phyloP scores from a whole-genome alignment of 2,113 vertebrate species.

The Leuciscus idus region DNA sequence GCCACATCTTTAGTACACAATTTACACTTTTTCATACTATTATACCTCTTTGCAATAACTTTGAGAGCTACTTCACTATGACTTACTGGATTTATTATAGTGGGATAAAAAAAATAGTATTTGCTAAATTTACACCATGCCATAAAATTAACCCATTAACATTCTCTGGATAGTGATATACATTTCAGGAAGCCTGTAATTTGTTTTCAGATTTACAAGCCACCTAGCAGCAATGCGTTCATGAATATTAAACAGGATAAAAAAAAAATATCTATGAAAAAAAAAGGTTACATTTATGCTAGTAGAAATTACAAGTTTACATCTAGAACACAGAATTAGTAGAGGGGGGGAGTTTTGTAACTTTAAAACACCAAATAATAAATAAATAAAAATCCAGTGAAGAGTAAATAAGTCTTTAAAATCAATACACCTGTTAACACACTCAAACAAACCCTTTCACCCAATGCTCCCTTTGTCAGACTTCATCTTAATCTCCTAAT shows the following conservation, averaged over 20 bases:
- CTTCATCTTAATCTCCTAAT: slow-evolving; percentile 9
- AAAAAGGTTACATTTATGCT: slow-evolving; percentile 4
- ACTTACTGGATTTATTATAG: slow-evolving; percentile 14
- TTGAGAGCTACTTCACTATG: not conserved
- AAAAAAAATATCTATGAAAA: not conserved
- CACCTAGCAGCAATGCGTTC: slow-evolving; percentile 1
- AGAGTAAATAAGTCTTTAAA: not conserved
- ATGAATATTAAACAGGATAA: slow-evolving; percentile 6
- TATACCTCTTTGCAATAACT: not conserved
- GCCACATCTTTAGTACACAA: slow-evolving; percentile 17
- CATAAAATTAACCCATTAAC: slow-evolving; percentile 16
- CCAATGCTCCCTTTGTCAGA: slow-evolving; percentile 22
- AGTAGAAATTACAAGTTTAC: slow-evolving; percentile 10
- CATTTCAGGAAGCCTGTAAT: not conserved
- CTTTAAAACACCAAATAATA: not conserved
- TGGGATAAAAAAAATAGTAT: slow-evolving; percentile 11
- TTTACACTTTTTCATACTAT: not conserved
- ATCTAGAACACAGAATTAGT: not conserved
- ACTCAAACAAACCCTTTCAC: not conserved
- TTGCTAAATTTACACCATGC: slow-evolving; percentile 36
- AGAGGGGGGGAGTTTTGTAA: not conserved
- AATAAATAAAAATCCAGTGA: not conserved
- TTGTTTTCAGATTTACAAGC: not conserved
- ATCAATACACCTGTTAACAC: slow-evolving; percentile 29
- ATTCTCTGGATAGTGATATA: slow-evolving; percentile 38